These are phyloP conservation scores for Cacatua alba DNA, from an alignment of 2,113 vertebrate species.

Conservation along the genomic window DNA sequence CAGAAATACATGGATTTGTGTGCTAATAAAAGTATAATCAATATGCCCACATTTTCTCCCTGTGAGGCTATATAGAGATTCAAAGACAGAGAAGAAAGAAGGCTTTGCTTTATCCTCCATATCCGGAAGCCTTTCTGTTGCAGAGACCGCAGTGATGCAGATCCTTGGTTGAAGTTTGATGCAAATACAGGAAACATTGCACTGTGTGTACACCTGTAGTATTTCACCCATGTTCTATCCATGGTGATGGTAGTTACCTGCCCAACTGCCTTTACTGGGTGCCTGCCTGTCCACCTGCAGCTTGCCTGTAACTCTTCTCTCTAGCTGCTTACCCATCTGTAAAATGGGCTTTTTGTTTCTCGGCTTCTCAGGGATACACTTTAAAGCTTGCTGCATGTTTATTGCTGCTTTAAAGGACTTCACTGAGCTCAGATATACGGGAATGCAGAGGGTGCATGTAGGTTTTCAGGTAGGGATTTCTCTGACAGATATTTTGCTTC, in stretches of 20 bases:
- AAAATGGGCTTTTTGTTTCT: neutral
- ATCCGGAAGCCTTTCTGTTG: neutral
- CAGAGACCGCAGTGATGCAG: neutral
- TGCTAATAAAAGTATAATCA: neutral
- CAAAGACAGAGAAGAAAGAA: too few species aligned
- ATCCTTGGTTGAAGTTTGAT: neutral
- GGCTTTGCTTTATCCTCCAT: neutral
- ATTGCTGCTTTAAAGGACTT: neutral
- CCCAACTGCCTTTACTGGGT: neutral
- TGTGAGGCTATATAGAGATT: too few species aligned
- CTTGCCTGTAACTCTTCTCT: neutral
- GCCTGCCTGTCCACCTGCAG: neutral
- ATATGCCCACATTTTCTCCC: neutral
- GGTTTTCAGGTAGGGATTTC: neutral
- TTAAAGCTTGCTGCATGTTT: neutral
- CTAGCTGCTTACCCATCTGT: neutral
- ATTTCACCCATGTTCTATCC: neutral
- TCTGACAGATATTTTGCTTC: neutral
- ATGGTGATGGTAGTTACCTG: neutral
- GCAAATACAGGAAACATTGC: too few species aligned
- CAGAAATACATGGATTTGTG: neutral
- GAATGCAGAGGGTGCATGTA: neutral
- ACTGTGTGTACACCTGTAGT: rapidly evolving
- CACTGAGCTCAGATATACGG: neutral
- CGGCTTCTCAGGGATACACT: neutral